Conservation (phyloP, 92 coral and sea anemone genomes). For the Zoanthus solanderi region DNA sequence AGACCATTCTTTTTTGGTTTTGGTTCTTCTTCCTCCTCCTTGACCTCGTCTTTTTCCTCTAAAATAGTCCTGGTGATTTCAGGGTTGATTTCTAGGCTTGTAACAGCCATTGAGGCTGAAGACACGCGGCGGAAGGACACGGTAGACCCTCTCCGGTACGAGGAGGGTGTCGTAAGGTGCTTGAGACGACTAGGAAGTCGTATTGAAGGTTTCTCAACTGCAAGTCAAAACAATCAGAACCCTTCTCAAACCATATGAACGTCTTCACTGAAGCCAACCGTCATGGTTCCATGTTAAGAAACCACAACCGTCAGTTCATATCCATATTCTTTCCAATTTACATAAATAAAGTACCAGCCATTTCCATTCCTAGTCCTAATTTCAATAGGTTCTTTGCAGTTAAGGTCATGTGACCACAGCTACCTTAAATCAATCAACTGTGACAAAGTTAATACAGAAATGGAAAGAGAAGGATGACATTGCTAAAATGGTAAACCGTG, state of each 20-base stretch:
- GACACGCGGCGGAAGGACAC: conserved; percentile 66
- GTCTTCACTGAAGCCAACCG: too few relatives aligned
- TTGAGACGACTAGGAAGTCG: conserved; percentile 40
- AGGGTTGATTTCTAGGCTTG: conserved; percentile 61
- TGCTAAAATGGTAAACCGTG: too few relatives aligned
- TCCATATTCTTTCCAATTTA: too few relatives aligned
- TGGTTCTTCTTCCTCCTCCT: not conserved
- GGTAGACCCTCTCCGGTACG: conserved; percentile 51
- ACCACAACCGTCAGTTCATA: too few relatives aligned
- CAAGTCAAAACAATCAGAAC: not conserved
- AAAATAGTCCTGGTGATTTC: conserved; percentile 12
- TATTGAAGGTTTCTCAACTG: conserved; percentile 17
- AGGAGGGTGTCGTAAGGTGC: not conserved
- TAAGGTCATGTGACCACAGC: not conserved
- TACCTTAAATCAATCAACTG: not conserved
- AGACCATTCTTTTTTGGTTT: not conserved
- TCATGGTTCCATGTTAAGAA: too few relatives aligned
- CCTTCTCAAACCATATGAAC: not conserved
- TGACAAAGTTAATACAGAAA: too few relatives aligned
- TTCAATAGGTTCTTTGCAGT: not conserved
- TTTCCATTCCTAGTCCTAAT: not conserved
- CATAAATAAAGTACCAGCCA: too few relatives aligned
- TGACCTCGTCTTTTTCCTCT: conserved; percentile 25
- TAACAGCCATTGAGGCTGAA: conserved; percentile 53
- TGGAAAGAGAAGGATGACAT: too few relatives aligned